A percentile compares a stretch with the other conserved stretches of the same genome.
Evolutionary conservation across 2,797 vertebrate species (phyloP).

Genomic region (Clarias fuscus): DNA sequence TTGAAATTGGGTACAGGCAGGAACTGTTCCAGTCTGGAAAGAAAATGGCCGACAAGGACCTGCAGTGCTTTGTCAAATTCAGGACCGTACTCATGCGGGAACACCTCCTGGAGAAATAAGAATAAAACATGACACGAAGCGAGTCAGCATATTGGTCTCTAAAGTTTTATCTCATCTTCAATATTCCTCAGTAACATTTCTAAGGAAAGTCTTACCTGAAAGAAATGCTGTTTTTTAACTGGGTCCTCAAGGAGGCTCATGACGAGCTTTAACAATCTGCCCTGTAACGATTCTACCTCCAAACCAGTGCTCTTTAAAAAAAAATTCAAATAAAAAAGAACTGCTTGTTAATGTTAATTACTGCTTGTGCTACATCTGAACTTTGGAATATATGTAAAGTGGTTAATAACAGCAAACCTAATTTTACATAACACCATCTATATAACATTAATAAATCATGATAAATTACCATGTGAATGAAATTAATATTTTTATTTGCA

Average conservation of each 20-base stretch:
- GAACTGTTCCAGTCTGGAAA: slow-evolving; percentile 42
- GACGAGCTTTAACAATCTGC: slow-evolving; percentile 37
- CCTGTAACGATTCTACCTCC: slow-evolving; percentile 44
- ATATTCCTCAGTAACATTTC: background rate
- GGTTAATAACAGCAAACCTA: background rate
- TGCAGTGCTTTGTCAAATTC: slow-evolving; percentile 47
- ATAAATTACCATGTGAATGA: background rate
- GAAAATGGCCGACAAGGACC: slow-evolving; percentile 42
- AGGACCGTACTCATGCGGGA: slow-evolving; percentile 39
- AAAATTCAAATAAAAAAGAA: background rate
- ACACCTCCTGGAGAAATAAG: slow-evolving; percentile 28
- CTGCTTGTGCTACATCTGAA: background rate
- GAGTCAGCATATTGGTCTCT: background rate
- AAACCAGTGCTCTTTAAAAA: slow-evolving; percentile 31
- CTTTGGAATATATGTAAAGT: background rate
- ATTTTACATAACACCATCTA: background rate
- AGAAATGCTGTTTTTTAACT: slow-evolving; percentile 41
- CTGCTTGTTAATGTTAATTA: background rate
- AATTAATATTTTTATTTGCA: background rate
- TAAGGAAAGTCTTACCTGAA: slow-evolving; percentile 27
- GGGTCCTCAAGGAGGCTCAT: slow-evolving; percentile 45
- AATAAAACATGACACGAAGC: background rate
- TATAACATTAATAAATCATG: background rate
- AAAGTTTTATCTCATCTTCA: background rate
- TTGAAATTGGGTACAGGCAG: slow-evolving; percentile 42